These are phyloP conservation scores for Myopa tessellatipennis DNA, from an alignment of 2,888 invertebrate genomes.

Conservation along the genomic window DNA sequence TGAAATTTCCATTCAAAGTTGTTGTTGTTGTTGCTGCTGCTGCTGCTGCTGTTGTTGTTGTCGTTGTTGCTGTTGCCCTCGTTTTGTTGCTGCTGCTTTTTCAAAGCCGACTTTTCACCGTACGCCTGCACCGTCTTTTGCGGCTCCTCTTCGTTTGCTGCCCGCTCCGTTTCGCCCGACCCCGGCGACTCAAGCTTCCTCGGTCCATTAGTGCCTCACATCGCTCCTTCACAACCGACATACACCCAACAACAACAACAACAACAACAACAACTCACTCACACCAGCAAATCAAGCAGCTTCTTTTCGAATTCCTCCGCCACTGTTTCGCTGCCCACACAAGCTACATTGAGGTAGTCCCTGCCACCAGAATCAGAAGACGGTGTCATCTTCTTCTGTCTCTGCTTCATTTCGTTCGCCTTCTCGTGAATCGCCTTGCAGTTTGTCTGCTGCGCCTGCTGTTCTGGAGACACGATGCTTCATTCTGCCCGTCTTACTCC, in stretches of 20 bases:
- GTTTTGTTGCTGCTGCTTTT: neutral
- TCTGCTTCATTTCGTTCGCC: slow-evolving; percentile 21
- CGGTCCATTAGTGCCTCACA: neutral
- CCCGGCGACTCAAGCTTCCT: neutral
- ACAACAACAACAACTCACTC: neutral
- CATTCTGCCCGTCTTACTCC: too few relatives aligned
- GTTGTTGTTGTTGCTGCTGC: slow-evolving; percentile 5
- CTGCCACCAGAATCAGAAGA: neutral
- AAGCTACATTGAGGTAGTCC: slow-evolving; percentile 27
- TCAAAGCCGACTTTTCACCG: neutral
- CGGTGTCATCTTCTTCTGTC: neutral
- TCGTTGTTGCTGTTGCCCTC: slow-evolving; percentile 17
- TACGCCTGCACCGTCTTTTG: neutral
- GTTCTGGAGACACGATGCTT: neutral
- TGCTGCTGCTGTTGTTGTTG: slow-evolving; percentile 4
- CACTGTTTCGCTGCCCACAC: neutral
- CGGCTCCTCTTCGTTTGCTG: neutral
- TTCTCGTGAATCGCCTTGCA: slow-evolving; percentile 12
- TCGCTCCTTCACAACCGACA: neutral
- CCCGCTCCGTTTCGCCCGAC: neutral
- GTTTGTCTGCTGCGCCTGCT: neutral
- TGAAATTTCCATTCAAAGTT: neutral
- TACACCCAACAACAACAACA: neutral
- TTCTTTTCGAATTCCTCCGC: too few relatives aligned
- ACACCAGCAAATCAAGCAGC: neutral